A percentile compares a stretch with the other conserved stretches of the same genome.
Evolutionary conservation across 2,113 vertebrate genomes (phyloP).

Genomic region (Piaya cayana): DNA sequence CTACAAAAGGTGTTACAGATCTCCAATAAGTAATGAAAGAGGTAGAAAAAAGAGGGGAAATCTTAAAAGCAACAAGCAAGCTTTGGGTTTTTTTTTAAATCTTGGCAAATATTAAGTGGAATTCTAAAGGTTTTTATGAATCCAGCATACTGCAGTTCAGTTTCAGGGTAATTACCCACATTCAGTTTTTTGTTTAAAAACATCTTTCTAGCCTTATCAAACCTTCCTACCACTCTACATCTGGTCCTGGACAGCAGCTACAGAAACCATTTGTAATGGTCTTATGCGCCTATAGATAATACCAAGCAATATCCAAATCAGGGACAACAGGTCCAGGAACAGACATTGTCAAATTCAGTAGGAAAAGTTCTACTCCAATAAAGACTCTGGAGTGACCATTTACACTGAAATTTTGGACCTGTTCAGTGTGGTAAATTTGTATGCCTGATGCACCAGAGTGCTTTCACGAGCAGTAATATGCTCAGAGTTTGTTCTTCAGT

Average conservation of each 20-base stretch:
- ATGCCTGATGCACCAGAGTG: not conserved
- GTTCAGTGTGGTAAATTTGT: not conserved
- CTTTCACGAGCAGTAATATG: not conserved
- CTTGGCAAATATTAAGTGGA: not conserved
- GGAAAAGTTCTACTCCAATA: not conserved
- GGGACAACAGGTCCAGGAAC: conserved; percentile 46
- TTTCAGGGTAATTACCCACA: conserved; percentile 57
- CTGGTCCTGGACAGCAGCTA: conserved; percentile 72
- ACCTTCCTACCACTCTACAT: conserved; percentile 61
- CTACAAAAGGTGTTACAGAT: not conserved
- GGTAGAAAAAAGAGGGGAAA: not conserved
- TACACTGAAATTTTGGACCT: not conserved
- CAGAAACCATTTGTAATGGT: conserved; percentile 68
- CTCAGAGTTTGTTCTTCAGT: not conserved
- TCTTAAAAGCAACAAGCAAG: not conserved
- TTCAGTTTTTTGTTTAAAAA: conserved; percentile 65
- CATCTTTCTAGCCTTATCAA: conserved; percentile 61
- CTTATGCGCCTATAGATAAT: conserved; percentile 71
- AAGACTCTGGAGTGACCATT: not conserved
- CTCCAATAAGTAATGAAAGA: not conserved
- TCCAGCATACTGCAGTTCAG: conserved; percentile 38
- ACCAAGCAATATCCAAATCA: conserved; percentile 41
- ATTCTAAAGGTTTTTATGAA: not conserved
- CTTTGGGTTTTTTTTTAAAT: not conserved
- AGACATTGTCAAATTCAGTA: conserved; percentile 5